A percentile compares a stretch with the other conserved stretches of the same genome.
These are phyloP conservation scores for Pristiophorus japonicus DNA, from an alignment of 2,113 vertebrate genomes.

Conservation along the genomic window DNA sequence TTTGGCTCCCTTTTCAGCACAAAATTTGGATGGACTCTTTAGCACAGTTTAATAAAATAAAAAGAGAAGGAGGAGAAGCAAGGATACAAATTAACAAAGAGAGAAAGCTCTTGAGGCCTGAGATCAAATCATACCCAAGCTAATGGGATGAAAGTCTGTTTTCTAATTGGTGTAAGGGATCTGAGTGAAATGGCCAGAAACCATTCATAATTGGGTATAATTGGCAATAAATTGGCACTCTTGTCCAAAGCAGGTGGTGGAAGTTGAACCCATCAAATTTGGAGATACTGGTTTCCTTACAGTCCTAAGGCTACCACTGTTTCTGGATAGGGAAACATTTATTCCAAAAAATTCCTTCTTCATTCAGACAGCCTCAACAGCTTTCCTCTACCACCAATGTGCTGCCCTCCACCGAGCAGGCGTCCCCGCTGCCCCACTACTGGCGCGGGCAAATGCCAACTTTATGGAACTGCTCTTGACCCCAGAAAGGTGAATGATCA, in stretches of 20 bases:
- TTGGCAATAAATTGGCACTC: neutral
- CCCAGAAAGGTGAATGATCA: neutral
- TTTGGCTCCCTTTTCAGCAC: neutral
- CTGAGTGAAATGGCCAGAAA: neutral
- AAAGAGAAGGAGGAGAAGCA: neutral
- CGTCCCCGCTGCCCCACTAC: neutral
- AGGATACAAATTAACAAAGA: neutral
- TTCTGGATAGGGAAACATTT: neutral
- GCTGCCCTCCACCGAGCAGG: neutral
- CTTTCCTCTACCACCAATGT: neutral
- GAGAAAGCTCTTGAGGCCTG: neutral
- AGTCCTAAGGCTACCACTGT: neutral
- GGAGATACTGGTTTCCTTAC: neutral
- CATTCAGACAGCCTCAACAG: neutral
- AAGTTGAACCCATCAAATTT: neutral
- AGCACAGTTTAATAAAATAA: neutral
- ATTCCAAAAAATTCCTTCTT: neutral
- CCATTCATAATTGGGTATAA: neutral
- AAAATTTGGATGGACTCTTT: neutral
- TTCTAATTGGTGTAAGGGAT: neutral
- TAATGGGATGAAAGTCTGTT: neutral
- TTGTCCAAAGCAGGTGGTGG: neutral
- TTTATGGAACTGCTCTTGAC: neutral
- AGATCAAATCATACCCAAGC: neutral
- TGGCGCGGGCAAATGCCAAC: neutral